Conservation (phyloP, 2,888 invertebrate genomes). For the Hecatera dysodea region DNA sequence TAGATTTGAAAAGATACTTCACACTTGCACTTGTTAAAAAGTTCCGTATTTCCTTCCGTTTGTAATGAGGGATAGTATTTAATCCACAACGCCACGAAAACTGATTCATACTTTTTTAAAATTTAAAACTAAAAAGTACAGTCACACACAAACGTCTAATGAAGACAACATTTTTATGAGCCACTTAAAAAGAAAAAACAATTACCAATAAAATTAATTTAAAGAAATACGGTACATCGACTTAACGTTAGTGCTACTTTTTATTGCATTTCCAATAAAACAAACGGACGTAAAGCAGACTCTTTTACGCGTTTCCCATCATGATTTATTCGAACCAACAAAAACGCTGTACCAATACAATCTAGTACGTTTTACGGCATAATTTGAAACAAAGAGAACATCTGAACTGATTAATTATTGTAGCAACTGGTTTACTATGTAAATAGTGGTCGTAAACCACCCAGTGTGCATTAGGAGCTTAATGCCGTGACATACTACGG, state of each 20-base stretch:
- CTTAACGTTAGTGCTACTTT: constrained; percentile 57
- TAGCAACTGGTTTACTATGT: constrained; percentile 77
- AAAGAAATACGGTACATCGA: constrained; percentile 57
- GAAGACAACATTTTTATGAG: constrained; percentile 38
- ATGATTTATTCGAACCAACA: constrained; percentile 66
- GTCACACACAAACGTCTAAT: constrained; percentile 34
- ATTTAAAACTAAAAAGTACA: constrained; percentile 1
- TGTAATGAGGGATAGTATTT: constrained; percentile 18
- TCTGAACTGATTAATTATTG: constrained; percentile 80
- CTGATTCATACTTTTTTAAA: neutral
- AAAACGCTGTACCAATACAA: constrained; percentile 56
- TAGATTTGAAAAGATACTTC: constrained; percentile 17
- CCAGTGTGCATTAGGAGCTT: constrained; percentile 71
- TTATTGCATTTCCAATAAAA: constrained; percentile 65
- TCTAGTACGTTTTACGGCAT: constrained; percentile 62
- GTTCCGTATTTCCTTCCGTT: constrained; percentile 5
- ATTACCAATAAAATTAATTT: constrained; percentile 56
- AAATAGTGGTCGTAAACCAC: constrained; percentile 78
- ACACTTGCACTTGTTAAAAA: neutral
- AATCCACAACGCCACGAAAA: neutral
- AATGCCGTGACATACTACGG: constrained; percentile 62
- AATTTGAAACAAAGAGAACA: constrained; percentile 73
- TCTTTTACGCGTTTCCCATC: constrained; percentile 62
- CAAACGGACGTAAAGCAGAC: constrained; percentile 61
- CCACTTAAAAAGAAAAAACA: constrained; percentile 37